Evolutionary conservation across 2,113 vertebrate species (phyloP), one percentile per base, ranked within the genome.

Genomic region (Gobiocypris rarus): DNA sequence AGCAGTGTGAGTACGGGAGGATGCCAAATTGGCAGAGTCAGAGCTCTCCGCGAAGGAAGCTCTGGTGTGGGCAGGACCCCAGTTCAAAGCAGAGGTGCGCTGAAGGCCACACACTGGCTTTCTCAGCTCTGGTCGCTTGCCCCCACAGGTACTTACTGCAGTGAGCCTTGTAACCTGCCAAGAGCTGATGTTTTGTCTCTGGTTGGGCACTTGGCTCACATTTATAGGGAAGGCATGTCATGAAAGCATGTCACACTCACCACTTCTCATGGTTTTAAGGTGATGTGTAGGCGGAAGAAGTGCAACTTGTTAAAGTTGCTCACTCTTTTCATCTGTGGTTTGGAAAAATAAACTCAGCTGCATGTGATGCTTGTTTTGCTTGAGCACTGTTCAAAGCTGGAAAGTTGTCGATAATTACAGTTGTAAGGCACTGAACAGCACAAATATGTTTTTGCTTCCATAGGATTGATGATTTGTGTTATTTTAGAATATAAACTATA

Each of bases 21-120:
- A 38, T 86, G 86, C 86, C 84, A 86, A 69, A 59, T 83, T 86
- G 88, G 86, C 74, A 70, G 73, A 34, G 73, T 4, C 38, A 31
- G 24, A 45, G 61, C 76, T 59, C 22, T 19, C 59, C 45, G 74
- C 17, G 11, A 63, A 82, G 86, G 78, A 81, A 82, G 78, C 48
- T 48, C 73, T 38, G 45, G 41, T 45, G 31, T 50, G 31, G 79
- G 63, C 45, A 45, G 9, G 70, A 48, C n/a, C 28, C 15, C 65
- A 13, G 79, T 69, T 82, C 63, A 70, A 54, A 70, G 63, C 65
- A 82, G 9, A 71, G 75, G 34, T 45, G 41, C 52, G 56, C 26
- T 38, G 63, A 31, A 11, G 61, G 58, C 50, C 48, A 61, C 48
- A 28, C 71, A 45, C 28, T 28, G 17, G 7, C 14, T 58, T 45